Percentiles rank a stretch among this genome's conserved stretches.
Conservation (phyloP, 2,888 invertebrate genomes). For the Rhagonycha lutea region DNA sequence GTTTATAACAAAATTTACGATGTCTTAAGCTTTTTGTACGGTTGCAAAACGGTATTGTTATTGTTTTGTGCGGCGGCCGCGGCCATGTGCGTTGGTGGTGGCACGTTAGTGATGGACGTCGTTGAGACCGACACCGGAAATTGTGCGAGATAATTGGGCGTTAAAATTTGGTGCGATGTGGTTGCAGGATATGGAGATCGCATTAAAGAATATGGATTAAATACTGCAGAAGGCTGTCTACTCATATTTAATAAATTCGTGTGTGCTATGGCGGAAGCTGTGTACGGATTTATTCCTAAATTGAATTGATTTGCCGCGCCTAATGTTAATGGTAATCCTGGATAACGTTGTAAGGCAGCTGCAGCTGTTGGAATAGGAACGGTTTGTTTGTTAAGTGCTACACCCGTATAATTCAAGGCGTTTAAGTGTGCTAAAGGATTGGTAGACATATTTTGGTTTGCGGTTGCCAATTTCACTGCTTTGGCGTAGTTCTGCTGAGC, state of each 20-base stretch:
- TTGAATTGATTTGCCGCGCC: constrained; percentile 43
- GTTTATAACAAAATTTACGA: constrained; percentile 60
- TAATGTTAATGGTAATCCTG: constrained; percentile 44
- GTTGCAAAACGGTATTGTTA: constrained; percentile 69
- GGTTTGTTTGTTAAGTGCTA: constrained; percentile 69
- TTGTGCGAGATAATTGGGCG: constrained; percentile 43
- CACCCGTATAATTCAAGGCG: constrained; percentile 71
- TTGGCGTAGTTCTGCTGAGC: constrained; percentile 84
- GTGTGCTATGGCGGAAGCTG: constrained; percentile 44
- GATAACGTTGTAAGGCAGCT: constrained; percentile 45
- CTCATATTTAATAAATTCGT: constrained; percentile 46
- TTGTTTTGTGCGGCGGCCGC: constrained; percentile 57
- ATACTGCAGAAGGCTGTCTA: constrained; percentile 47
- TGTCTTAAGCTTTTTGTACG: constrained; percentile 91
- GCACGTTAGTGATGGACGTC: constrained; percentile 44
- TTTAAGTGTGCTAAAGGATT: constrained; percentile 58
- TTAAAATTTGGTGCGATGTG: constrained; percentile 55
- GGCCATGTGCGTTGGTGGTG: constrained; percentile 47
- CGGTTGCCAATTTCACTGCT: constrained; percentile 67
- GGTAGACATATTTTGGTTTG: constrained; percentile 42
- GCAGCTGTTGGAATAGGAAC: constrained; percentile 53
- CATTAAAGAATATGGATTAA: constrained; percentile 58
- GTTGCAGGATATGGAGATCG: constrained; percentile 42
- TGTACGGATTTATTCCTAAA: constrained; percentile 47
- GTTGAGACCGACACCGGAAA: constrained; percentile 56